These are phyloP conservation scores for Rhodophaea formosa DNA, from an alignment of 2,888 invertebrate genomes.

Conservation along the genomic window DNA sequence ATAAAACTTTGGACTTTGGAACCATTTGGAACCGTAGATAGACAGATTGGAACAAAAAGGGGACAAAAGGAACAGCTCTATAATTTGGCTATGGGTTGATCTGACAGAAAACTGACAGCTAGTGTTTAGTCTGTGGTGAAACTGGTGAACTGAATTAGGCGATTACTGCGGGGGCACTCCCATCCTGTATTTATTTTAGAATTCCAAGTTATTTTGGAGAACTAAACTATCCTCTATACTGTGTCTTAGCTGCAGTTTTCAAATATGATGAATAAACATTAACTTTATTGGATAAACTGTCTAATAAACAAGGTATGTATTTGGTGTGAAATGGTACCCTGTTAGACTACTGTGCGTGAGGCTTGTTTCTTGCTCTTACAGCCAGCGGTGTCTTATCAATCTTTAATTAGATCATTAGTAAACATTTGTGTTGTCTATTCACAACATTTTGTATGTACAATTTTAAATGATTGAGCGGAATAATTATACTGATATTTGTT, in stretches of 20 bases:
- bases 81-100: not conserved
- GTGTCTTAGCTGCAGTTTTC: not conserved
- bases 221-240: not conserved
- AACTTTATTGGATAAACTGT: not conserved
- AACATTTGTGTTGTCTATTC: not conserved
- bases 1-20: too few species aligned
- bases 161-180: not conserved
- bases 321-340: not conserved
- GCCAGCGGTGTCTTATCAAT: not conserved
- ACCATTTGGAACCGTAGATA: too few species aligned
- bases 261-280: not conserved
- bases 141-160: not conserved
- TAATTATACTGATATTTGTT: not conserved
- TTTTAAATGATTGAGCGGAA: not conserved
- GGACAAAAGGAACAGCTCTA: too few species aligned
- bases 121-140: too few species aligned
- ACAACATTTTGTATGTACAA: not conserved
- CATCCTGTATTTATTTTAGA: not conserved
- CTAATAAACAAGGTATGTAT: not conserved
- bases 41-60: too few species aligned
- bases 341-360: constrained; percentile 3
- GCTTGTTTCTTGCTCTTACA: not conserved
- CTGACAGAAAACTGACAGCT: not conserved
- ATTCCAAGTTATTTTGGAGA: not conserved
- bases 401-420: not conserved